phyloP scores from a whole-genome alignment of 2,113 vertebrate species.

The Camelus bactrianus region DNA sequence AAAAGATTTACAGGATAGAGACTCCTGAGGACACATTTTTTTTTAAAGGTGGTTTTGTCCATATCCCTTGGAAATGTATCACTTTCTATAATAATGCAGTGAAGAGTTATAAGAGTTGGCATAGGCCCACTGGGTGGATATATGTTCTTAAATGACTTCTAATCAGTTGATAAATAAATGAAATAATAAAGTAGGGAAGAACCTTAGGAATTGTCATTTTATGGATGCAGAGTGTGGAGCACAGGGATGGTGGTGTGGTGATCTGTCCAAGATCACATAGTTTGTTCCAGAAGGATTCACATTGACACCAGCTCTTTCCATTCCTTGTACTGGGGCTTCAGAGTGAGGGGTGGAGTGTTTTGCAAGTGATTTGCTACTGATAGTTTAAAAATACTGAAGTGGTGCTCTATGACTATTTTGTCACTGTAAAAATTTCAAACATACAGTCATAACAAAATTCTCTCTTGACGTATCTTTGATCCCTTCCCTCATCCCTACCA shows the following conservation, averaged over 20 bases:
- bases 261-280: neutral
- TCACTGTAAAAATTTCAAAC: slow-evolving; percentile 6
- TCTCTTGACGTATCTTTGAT: neutral
- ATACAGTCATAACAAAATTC: neutral
- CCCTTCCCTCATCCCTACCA: neutral
- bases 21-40: neutral
- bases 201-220: slow-evolving; percentile 7
- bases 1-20: neutral
- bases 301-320: neutral
- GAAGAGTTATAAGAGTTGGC: neutral
- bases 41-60: neutral
- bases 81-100: neutral
- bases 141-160: neutral
- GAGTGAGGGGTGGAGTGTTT: neutral
- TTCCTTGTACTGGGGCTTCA: neutral
- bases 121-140: neutral
- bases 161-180: neutral
- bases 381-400: neutral
- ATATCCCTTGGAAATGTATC: neutral
- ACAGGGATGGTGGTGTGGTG: neutral
- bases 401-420: neutral
- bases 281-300: neutral
- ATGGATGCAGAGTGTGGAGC: neutral
- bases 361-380: neutral
- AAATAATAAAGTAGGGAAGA: neutral